Evolutionary conservation across 2,888 invertebrate genomes (phyloP).

Genomic region (Leucoma salicis): DNA sequence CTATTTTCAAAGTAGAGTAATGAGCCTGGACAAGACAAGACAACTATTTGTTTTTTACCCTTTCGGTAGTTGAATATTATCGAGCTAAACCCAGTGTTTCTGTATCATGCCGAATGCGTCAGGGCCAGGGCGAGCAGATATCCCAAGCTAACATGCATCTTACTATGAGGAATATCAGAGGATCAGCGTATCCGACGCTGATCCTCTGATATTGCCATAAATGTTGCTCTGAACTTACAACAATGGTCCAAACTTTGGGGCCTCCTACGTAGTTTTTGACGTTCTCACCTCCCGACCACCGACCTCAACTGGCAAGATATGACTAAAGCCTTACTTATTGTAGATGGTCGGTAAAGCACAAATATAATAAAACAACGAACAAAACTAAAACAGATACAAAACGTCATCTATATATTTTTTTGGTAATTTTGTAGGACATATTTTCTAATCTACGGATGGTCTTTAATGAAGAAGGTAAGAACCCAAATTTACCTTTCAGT

Average conservation of each 20-base stretch:
- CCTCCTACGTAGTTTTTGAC: conserved; percentile 14
- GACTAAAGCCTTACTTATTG: conserved; percentile 39
- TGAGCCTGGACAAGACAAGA: conserved; percentile 28
- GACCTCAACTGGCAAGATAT: conserved; percentile 39
- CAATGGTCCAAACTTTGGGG: conserved; percentile 36
- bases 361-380: no score
- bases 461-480: no score
- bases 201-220: no score
- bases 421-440: no score
- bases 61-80: conserved; percentile 37
- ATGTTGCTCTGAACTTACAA: conserved; percentile 10
- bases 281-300: conserved; percentile 30
- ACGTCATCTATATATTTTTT: no score
- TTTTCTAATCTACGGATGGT: no score
- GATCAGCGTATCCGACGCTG: no score
- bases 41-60: conserved; percentile 42
- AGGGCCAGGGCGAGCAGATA: conserved; percentile 18
- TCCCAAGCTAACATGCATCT: background rate
- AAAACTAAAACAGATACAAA: no score
- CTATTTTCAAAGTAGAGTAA: conserved; percentile 26
- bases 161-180: background rate
- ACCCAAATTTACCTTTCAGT: no score
- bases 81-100: conserved; percentile 32
- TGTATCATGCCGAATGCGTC: conserved; percentile 36
- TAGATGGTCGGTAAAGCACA: conserved; percentile 1